Base-by-base conservation (phyloP, 2,797 vertebrate species). In the Cirrhinus mrigala region DNA sequence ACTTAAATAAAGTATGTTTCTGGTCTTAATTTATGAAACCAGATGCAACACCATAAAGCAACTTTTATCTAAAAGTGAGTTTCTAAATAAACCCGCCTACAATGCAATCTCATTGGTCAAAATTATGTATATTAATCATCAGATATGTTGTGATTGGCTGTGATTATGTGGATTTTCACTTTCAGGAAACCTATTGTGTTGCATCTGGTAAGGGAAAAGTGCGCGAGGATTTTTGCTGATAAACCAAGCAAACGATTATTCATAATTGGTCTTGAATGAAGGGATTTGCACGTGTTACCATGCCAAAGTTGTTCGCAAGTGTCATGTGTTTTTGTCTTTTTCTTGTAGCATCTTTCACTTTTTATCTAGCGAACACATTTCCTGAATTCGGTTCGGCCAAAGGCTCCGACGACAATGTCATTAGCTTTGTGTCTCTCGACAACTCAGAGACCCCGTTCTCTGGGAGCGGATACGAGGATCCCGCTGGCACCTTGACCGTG, bases 281-380 rank as follows among this genome's bases (percentile, higher is more conserved):
- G 73, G 24, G 44, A 37, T 64, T 50, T 64, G 70, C 44, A 52
- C 3, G 12, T 60, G 29, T 24, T 18, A 11, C 71, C 52, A 56
- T 82, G 54, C 24, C 29, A 0, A 58, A 40, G 10, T 16, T 48
- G 46, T 71, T 54, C 56, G 22, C 7, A 73, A 66, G 73, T 66
- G 81, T 86, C 24, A 77, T 82, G 20, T 87, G 56, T 82, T 44
- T 79, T 29, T 85, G 78, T 87, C 70, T 87, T 76, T 79, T 87
- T 81, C 88, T 91, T 89, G 91, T 94, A 94, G 94, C 94, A 84
- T 92, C 93, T 90, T 94, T 94, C 88, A 94, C 93, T 9, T 94
- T 95, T 92, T 95, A 94, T 90, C 92, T 94, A 93, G 92, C 94
- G 29, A 90, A 92, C 89, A 90, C 92, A 66, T 89, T 91, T 90